phyloP scores from a whole-genome alignment of 2,797 vertebrate species.

The Acanthopagrus latus region DNA sequence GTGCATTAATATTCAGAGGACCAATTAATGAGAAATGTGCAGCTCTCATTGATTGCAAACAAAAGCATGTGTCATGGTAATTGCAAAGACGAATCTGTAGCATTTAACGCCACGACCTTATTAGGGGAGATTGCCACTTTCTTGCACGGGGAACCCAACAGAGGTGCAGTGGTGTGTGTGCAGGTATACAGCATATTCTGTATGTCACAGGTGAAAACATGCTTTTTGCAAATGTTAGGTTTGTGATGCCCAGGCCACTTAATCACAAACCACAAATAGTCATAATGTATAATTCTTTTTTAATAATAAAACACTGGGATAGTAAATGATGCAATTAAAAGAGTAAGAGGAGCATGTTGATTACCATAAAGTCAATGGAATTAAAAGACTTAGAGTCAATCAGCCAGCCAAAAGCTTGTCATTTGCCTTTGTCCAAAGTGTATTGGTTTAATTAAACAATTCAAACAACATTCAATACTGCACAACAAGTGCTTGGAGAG shows the following conservation, averaged over 20 bases:
- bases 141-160: neutral
- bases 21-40: conserved; percentile 45
- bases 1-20: conserved; percentile 51
- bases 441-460: neutral
- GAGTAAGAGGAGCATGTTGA: neutral
- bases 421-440: neutral
- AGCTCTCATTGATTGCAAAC: conserved; percentile 34
- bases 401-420: neutral
- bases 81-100: conserved; percentile 17
- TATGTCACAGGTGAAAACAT: neutral
- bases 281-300: neutral
- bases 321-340: neutral
- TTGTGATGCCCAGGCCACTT: neutral
- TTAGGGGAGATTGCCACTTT: conserved; percentile 5
- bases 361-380: neutral
- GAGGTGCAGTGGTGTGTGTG: too few species aligned
- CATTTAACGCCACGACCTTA: conserved; percentile 30
- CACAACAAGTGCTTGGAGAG: neutral
- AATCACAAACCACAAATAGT: neutral
- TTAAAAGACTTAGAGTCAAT: neutral
- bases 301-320: neutral
- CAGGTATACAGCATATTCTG: neutral
- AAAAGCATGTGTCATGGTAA: conserved; percentile 13
- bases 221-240: neutral
- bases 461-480: neutral